Conservation (phyloP, 1,140 invertebrate species). For the Drosophila leontia region DNA sequence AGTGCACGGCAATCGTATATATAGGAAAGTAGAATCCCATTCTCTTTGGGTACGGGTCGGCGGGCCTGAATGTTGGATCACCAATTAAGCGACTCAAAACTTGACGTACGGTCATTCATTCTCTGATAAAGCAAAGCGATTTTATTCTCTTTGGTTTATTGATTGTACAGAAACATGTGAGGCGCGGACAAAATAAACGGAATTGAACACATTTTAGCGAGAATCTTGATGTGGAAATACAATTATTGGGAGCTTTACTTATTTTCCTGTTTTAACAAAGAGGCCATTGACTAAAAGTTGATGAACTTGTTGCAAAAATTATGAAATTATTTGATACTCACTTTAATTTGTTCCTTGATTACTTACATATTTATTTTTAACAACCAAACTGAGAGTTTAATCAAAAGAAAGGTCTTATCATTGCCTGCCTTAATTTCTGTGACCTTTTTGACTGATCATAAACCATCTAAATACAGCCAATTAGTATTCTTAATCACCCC, state of each 20-base stretch:
- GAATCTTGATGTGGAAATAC: constrained; percentile 12
- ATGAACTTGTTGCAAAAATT: not conserved
- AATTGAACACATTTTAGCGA: not conserved
- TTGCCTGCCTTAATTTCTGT: not conserved
- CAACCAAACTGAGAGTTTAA: not conserved
- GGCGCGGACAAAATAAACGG: not conserved
- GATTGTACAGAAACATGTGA: not conserved
- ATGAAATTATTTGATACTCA: no score
- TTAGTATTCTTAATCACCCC: not conserved
- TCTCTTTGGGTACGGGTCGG: constrained; percentile 1
- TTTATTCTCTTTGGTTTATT: constrained; percentile 20
- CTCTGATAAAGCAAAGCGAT: constrained; percentile 21
- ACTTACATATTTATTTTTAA: not conserved
- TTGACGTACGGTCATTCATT: constrained; percentile 43
- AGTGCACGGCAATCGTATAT: constrained; percentile 21
- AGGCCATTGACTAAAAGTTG: not conserved
- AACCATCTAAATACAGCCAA: not conserved
- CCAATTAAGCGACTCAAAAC: constrained; percentile 43
- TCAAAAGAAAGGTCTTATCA: not conserved
- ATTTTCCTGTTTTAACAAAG: constrained; percentile 5
- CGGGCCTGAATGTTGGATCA: constrained; percentile 11
- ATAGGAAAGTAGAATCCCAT: constrained; percentile 44
- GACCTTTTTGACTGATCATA: not conserved
- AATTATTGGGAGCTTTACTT: not conserved
- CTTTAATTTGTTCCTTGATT: not conserved